These are phyloP conservation scores for Amiota minor DNA, from an alignment of 2,888 invertebrate species.

Conservation along the genomic window DNA sequence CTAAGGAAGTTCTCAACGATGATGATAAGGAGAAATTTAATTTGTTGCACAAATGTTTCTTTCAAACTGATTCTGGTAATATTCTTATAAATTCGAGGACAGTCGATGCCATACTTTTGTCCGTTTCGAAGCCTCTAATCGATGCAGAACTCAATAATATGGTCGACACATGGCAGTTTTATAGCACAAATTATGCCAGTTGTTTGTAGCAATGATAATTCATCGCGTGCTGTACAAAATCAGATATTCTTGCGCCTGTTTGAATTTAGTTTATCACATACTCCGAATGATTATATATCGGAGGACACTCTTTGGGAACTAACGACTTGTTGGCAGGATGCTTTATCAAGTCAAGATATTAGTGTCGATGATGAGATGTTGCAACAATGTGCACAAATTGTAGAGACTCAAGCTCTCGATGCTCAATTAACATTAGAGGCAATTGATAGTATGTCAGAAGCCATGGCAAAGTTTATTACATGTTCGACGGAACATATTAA, in stretches of 20 bases:
- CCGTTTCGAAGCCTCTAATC: slow-evolving; percentile 63
- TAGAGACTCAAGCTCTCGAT: slow-evolving; percentile 49
- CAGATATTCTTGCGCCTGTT: slow-evolving; percentile 74
- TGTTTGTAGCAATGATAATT: slow-evolving; percentile 74
- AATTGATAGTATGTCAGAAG: slow-evolving; percentile 63
- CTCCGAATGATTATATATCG: slow-evolving; percentile 64
- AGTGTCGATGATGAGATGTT: slow-evolving; percentile 58
- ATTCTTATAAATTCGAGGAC: slow-evolving; percentile 68
- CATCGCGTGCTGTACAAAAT: slow-evolving; percentile 69
- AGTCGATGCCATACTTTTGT: slow-evolving; percentile 66
- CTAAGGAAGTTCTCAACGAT: slow-evolving; percentile 60
- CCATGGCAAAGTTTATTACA: slow-evolving; percentile 64
- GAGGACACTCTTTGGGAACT: slow-evolving; percentile 76
- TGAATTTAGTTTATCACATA: slow-evolving; percentile 73
- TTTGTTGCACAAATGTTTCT: slow-evolving; percentile 72
- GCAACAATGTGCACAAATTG: slow-evolving; percentile 55
- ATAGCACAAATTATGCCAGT: slow-evolving; percentile 75
- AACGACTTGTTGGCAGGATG: slow-evolving; percentile 77
- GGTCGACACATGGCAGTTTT: slow-evolving; percentile 75
- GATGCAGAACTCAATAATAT: slow-evolving; percentile 56
- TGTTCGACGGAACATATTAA: slow-evolving; percentile 67
- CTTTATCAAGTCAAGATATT: slow-evolving; percentile 71
- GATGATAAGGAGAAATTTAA: slow-evolving; percentile 67
- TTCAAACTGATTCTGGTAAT: slow-evolving; percentile 71
- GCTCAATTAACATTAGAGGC: slow-evolving; percentile 39